A percentile compares a stretch with the other conserved stretches of the same genome.
phyloP scores from a whole-genome alignment of 2,888 invertebrate species.

The Caenorhabditis sp. region DNA sequence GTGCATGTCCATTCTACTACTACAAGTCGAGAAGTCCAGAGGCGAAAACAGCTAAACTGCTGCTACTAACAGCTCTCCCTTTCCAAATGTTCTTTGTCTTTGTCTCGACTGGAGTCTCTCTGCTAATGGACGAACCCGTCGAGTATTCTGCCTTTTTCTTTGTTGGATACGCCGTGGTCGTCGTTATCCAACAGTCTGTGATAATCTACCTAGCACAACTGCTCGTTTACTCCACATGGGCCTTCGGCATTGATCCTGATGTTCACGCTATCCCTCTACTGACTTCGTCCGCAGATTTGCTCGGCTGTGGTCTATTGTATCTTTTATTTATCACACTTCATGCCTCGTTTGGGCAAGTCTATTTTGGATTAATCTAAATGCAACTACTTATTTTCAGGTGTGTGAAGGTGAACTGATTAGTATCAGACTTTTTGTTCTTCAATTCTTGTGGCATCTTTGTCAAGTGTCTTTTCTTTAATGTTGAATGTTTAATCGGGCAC shows the following conservation, averaged over 20 bases:
- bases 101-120: constrained; percentile 30
- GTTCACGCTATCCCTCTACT: constrained; percentile 70
- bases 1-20: constrained; percentile 51
- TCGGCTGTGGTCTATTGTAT: constrained; percentile 64
- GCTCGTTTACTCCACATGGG: constrained; percentile 63
- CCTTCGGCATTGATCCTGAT: constrained; percentile 64
- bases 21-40: constrained; percentile 34
- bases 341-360: constrained; percentile 19
- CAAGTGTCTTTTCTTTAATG: neutral
- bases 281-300: constrained; percentile 67
- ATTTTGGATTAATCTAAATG: neutral
- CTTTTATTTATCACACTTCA: constrained; percentile 42
- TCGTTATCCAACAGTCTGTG: constrained; percentile 50
- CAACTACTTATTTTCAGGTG: constrained; percentile 1
- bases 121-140: constrained; percentile 22
- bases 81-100: constrained; percentile 60
- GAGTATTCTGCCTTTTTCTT: constrained; percentile 34
- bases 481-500: neutral
- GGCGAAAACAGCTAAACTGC: constrained; percentile 39
- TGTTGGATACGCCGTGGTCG: constrained; percentile 37
- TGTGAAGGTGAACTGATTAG: neutral
- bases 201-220: constrained; percentile 65
- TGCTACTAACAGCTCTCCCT: constrained; percentile 57
- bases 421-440: too few relatives aligned
- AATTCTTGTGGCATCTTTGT: too few relatives aligned